Conservation (phyloP, 2,797 vertebrate genomes). For the Chiloscyllium punctatum region DNA sequence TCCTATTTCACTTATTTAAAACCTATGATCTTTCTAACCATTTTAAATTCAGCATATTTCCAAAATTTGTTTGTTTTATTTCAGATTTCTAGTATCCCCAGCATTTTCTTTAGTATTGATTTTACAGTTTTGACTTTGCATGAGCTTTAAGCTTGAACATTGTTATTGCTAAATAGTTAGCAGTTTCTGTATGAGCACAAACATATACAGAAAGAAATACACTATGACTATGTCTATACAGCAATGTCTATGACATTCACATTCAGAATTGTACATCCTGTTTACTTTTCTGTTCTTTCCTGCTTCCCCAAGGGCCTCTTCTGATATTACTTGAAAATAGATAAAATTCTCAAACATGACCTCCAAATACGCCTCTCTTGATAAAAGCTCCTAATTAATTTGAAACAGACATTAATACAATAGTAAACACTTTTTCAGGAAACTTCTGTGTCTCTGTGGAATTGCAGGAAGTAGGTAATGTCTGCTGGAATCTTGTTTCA, state of each 20-base stretch:
- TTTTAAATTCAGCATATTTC: too few relatives aligned
- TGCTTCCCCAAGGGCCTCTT: neutral
- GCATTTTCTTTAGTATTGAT: neutral
- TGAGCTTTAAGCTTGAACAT: neutral
- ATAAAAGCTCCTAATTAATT: neutral
- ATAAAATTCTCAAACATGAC: neutral
- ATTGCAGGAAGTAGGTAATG: constrained; percentile 17
- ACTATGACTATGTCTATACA: neutral
- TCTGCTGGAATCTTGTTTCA: neutral
- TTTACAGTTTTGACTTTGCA: neutral
- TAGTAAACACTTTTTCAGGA: neutral
- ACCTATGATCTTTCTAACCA: too few relatives aligned
- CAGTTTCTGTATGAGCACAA: neutral
- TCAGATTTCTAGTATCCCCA: neutral
- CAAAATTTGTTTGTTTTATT: neutral
- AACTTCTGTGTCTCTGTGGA: neutral
- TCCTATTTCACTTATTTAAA: neutral
- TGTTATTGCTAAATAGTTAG: neutral
- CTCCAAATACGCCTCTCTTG: neutral
- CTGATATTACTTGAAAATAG: neutral
- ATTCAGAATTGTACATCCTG: neutral
- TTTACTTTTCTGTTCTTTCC: neutral
- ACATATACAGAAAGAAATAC: neutral
- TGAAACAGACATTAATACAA: neutral
- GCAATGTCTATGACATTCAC: neutral